Percentiles rank a stretch among this genome's conserved stretches.
phyloP scores from a whole-genome alignment of 2,113 vertebrate genomes.

The Phalacrocorax carbo region DNA sequence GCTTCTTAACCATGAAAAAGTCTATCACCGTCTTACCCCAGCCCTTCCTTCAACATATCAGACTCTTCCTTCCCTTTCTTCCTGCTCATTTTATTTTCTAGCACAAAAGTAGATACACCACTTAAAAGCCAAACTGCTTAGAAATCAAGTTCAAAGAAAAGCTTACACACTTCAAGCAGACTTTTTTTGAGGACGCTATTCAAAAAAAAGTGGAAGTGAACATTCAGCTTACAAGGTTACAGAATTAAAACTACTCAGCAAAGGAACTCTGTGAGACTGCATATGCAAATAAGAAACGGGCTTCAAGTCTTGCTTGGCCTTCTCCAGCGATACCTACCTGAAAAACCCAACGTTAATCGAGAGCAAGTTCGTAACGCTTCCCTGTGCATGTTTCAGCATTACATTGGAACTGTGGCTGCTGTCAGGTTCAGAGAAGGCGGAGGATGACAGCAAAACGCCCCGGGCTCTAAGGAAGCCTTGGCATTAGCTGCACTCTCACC shows the following conservation, averaged over 20 bases:
- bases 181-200: neutral
- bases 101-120: neutral
- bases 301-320: neutral
- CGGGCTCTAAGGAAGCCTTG: fast-evolving
- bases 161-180: neutral
- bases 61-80: neutral
- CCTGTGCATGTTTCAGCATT: neutral
- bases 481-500: neutral
- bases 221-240: neutral
- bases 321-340: neutral
- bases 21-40: neutral
- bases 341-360: fast-evolving
- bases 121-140: fast-evolving
- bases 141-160: neutral
- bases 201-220: neutral
- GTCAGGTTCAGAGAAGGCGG: fast-evolving
- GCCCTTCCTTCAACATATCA: neutral
- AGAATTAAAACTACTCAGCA: neutral
- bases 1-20: neutral
- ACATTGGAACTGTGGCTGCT: fast-evolving
- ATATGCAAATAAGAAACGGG: neutral
- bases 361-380: fast-evolving
- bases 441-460: fast-evolving
- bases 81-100: neutral
- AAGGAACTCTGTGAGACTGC: fast-evolving